Evolutionary conservation across 2,888 invertebrate species (phyloP), one percentile per base, ranked within the genome.

Genomic region (Thereva nobilitata): DNA sequence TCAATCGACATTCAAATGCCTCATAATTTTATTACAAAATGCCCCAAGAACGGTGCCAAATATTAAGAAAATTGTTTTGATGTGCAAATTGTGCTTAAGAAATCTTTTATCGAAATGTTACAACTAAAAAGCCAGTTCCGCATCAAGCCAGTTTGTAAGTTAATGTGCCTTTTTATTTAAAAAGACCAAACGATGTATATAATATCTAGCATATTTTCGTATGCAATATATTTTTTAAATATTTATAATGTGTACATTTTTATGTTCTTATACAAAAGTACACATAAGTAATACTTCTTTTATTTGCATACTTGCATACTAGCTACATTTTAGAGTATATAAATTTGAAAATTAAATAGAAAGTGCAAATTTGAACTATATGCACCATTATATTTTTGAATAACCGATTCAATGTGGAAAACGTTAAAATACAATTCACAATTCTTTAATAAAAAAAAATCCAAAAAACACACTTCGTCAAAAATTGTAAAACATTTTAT

Each of bases 391-490:
- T 38, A 55, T 41, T 49, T 7, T 10, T 55, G 9, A 38, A 37
- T 23, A 59, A 45, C n/a, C 12, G 42, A 47, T 49, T 49, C 59
- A 59, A 59, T 47, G 23, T 59, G 47, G 35, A 59, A 42, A 9
- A 59, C 23, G 23, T 23, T 23, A 59, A 12, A 47, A 59, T 59
- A 49, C 38, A 47, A 41, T 53, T 35, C n/a, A 41, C 40, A 38
- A 54, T 37, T 53, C 52, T 44, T 44, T 44, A 52, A 52, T 53
- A 50, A 65, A 54, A 63, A 38, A 37, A 41, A 50, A 50, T 23
- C 23, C 23, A 23, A 68, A 70, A 71, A 76, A 76, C 77, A 76
- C 78, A 78, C 78, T 78, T 78, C 78, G 78, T 78, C 77, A 77
- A 77, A 76, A 76, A 73, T 74, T 74, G 72, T 73, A 66, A 61